Percentiles rank a stretch among this genome's conserved stretches.
These are phyloP conservation scores for Chitala chitala DNA, from an alignment of 2,113 vertebrate genomes.

Conservation along the genomic window DNA sequence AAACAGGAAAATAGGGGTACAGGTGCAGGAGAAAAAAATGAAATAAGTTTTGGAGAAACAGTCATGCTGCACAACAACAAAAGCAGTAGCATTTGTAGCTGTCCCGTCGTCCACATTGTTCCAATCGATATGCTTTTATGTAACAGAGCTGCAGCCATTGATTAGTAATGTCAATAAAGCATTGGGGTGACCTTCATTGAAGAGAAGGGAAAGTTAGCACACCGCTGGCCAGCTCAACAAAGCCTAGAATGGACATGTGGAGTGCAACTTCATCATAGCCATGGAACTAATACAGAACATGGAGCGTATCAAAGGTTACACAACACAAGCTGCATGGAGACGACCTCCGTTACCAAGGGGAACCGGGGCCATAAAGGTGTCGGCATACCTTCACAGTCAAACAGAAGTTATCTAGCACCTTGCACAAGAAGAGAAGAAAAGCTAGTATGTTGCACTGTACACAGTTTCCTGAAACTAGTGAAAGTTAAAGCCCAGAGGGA, in stretches of 20 bases:
- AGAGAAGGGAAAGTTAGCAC: conserved; percentile 45
- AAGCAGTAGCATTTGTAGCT: neutral
- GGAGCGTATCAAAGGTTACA: neutral
- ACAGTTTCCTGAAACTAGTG: too few relatives aligned
- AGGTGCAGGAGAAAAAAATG: neutral
- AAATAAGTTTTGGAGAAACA: neutral
- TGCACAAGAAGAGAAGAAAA: too few relatives aligned
- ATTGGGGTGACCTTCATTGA: conserved; percentile 34
- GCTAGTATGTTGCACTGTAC: too few relatives aligned
- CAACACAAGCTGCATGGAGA: neutral
- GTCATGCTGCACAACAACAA: neutral
- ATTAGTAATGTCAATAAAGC: conserved; percentile 41
- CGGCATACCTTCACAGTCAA: too few relatives aligned
- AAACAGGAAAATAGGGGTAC: neutral
- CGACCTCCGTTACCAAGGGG: neutral
- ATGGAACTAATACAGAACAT: neutral
- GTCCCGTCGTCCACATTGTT: conserved; percentile 29
- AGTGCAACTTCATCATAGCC: neutral
- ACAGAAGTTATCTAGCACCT: too few relatives aligned
- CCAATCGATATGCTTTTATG: conserved; percentile 40
- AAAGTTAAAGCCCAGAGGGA: too few relatives aligned
- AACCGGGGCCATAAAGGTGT: neutral
- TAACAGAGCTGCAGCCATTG: conserved; percentile 33
- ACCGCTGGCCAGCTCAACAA: neutral
- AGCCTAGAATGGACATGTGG: neutral